Evolutionary conservation across 2,797 vertebrate genomes (phyloP), one percentile per base, ranked within the genome.

Genomic region (Enteromius argenteus): DNA sequence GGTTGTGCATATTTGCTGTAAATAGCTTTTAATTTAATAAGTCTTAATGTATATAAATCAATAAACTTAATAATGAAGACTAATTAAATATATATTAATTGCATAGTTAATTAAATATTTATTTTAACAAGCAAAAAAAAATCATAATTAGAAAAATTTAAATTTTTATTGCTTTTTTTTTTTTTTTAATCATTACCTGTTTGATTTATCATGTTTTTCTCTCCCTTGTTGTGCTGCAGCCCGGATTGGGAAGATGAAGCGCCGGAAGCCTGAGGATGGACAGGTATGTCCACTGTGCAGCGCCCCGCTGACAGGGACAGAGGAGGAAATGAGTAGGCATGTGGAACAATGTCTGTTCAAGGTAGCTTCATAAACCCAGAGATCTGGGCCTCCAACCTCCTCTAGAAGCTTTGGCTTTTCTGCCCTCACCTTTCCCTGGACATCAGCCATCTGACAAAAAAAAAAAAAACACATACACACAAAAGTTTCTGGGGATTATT

Each of bases 321-420:
- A 98, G 97, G 97, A 99, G 96, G 97, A 98, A 96, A 99, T 99
- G 98, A 99, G 97, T 99, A 99, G 97, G 97, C 98, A 99, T 99
- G 98, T 99, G 98, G 98, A 99, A 96, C 97, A 96, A 94, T 99
- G 98, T 96, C 97, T 99, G 94, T 96, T 97, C 94, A 98, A 99
- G 98, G 98, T 99, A 99, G 97, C 96, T 95, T 91, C 74, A 78
- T 76, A 84, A 92, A 64, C 85, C 78, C 77, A 64, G 76, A 66
- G 88, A 89, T 91, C 84, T 74, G 85, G 86, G 67, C 93, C 91
- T 93, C 92, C 87, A 81, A 74, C 80, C 87, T 87, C 71, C 86
- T 93, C 87, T 93, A 92, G 94, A 90, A 67, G 72, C 89, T 87
- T 74, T 89, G 89, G 84, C 86, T 81, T 89, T 88, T 88, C 84